A percentile compares a stretch with the other conserved stretches of the same genome.
Conservation (phyloP, 1,140 invertebrate genomes). For the Chionoecetes opilio region DNA sequence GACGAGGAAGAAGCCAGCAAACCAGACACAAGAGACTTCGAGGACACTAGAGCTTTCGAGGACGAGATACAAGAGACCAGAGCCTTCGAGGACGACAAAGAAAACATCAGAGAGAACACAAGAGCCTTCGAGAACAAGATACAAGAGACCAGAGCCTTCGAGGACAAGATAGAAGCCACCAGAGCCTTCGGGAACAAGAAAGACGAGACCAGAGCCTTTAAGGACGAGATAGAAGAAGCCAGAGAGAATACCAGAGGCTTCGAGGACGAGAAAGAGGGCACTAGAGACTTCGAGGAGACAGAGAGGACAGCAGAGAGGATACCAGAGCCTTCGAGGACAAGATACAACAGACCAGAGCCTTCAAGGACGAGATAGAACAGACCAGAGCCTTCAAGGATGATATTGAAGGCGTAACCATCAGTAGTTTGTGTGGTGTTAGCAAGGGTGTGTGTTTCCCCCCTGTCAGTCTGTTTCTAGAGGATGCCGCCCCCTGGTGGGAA, state of each 20-base stretch:
- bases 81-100: slow-evolving; percentile 57
- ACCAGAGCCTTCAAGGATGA: slow-evolving; percentile 1
- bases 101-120: not conserved
- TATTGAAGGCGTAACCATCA: slow-evolving; percentile 38
- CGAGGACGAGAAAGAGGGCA: slow-evolving; percentile 35
- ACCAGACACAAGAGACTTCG: slow-evolving; percentile 5
- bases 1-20: not conserved
- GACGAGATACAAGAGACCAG: slow-evolving; percentile 41
- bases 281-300: slow-evolving; percentile 48
- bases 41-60: not conserved
- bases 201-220: not conserved
- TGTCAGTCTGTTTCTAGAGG: not conserved
- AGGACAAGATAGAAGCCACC: not conserved
- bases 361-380: not conserved
- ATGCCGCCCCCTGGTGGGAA: slow-evolving; percentile 48
- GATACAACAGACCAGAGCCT: not conserved
- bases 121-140: slow-evolving; percentile 21
- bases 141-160: not conserved
- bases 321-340: not conserved
- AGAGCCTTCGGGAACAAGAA: too few relatives aligned
- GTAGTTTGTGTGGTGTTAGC: slow-evolving; percentile 68
- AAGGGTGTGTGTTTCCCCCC: slow-evolving; percentile 40
- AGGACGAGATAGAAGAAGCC: not conserved
- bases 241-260: not conserved
- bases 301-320: not conserved